Evolutionary conservation across 2,113 vertebrate genomes (phyloP).

Genomic region (Calyptomena viridis): DNA sequence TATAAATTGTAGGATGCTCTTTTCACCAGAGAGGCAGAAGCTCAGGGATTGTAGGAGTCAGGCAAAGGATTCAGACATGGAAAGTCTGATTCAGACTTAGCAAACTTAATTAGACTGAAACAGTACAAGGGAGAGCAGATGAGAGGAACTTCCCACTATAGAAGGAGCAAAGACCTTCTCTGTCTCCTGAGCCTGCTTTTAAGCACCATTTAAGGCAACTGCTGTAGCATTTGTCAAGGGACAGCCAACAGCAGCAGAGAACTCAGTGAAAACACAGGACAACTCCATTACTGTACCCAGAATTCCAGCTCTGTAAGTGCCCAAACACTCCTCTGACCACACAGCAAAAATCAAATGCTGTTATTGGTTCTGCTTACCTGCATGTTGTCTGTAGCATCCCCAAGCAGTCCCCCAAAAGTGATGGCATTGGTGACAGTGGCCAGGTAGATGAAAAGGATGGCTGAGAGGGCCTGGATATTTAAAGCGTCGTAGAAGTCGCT

Average conservation of each 20-base stretch:
- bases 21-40: neutral
- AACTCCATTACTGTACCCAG: neutral
- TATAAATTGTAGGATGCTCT: neutral
- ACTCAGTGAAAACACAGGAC: neutral
- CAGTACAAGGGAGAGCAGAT: neutral
- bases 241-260: constrained; percentile 32
- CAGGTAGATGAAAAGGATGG: constrained; percentile 96
- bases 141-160: neutral
- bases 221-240: constrained; percentile 11
- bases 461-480: constrained; percentile 94
- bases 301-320: neutral
- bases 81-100: neutral
- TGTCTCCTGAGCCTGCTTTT: constrained; percentile 22
- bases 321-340: neutral
- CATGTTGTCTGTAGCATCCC: constrained; percentile 98
- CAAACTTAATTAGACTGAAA: neutral
- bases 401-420: constrained; percentile 95
- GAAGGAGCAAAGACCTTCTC: neutral
- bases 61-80: neutral
- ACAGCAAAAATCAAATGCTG: neutral
- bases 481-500: constrained; percentile 94
- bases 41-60: neutral
- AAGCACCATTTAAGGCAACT: constrained; percentile 52
- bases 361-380: constrained; percentile 80
- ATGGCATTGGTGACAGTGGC: constrained; percentile 98